A percentile compares a stretch with the other conserved stretches of the same genome.
Evolutionary conservation across 92 coral and sea anemone species (phyloP).

Genomic region (Isaurus tuberculatus): DNA sequence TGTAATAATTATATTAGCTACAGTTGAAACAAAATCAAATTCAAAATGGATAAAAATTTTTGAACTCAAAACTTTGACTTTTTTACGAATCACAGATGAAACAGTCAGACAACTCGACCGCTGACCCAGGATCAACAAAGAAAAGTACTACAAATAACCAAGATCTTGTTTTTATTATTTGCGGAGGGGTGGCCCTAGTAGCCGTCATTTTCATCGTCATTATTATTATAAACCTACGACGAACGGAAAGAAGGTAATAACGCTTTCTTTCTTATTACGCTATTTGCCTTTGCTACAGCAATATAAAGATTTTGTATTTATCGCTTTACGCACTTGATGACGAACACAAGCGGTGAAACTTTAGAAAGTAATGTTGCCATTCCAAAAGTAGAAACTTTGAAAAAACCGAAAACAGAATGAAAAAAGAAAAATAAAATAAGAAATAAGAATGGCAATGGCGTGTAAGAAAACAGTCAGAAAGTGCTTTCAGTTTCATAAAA

Average conservation of each 20-base stretch:
- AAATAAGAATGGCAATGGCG: too few species aligned
- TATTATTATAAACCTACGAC: conserved; percentile 25
- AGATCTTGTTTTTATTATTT: conserved; percentile 16
- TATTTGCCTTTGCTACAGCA: background rate
- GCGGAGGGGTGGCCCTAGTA: conserved; percentile 25
- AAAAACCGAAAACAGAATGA: too few species aligned
- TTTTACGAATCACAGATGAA: background rate
- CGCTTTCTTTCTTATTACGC: background rate
- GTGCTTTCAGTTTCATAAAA: too few species aligned
- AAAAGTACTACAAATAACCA: background rate
- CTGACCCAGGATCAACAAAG: background rate
- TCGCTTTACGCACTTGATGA: too few species aligned
- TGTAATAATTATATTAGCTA: too few species aligned
- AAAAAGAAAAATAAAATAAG: too few species aligned
- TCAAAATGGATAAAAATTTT: too few species aligned
- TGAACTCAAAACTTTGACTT: background rate
- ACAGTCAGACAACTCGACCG: background rate
- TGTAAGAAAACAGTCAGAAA: too few species aligned
- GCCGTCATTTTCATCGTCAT: conserved; percentile 30
- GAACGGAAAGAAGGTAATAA: conserved; percentile 22
- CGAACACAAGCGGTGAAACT: too few species aligned
- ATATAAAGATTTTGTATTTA: background rate
- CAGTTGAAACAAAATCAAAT: too few species aligned
- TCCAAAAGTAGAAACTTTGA: too few species aligned
- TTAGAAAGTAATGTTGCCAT: too few species aligned